Evolutionary conservation across 1,140 invertebrate genomes (phyloP), one percentile per base, ranked within the genome.

Genomic region (Drosophila ambigua): DNA sequence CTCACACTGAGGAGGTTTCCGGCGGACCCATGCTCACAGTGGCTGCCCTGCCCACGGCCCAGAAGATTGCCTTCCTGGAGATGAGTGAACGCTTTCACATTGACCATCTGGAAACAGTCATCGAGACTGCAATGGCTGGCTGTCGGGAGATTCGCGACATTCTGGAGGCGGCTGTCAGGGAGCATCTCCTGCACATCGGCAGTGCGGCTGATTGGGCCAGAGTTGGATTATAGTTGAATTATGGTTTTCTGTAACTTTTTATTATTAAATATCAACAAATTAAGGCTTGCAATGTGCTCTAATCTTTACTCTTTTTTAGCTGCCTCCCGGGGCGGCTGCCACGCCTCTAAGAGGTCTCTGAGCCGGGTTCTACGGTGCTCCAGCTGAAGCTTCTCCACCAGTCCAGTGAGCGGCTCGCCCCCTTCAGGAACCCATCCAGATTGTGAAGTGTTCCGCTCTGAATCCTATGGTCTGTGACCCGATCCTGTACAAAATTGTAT

Each of bases 401-500:
- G 85, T 20, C 93, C 66, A 54, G 94, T 93, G 5, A 96, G 84
- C 16, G 89, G 81, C 45, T 94, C 93, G 1, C 94, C 94, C 5
- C 96, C 68, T 94, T 85, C 64, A 98, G 92, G 79, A 98, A 96
- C 0, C 92, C 92, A 67, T 93, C 92, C 0, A 98, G 92, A 91
- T 95, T 95, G 78, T 96, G 93, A 2, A 95, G 63, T 2, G 95
- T 96, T 0, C 94, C 93, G 31, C 93, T 92, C n/a, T 82, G 66
- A 39, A 92, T 72, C 2, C 98, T 93, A 92, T 99, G 98, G 92
- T 99, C 98, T 0, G 98, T 98, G 0, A 99, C 94, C 75, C 98
- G 93, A 91, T 99, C 97, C 92, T 99, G 98, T 64, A 94, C 94
- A 91, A 95, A 99, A 93, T 99, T 99, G 92, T 98, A 99, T 0